A percentile compares a stretch with the other conserved stretches of the same genome.
These are phyloP conservation scores for Mus spicilegus DNA, from an alignment of 2,113 vertebrate genomes.

Conservation along the genomic window DNA sequence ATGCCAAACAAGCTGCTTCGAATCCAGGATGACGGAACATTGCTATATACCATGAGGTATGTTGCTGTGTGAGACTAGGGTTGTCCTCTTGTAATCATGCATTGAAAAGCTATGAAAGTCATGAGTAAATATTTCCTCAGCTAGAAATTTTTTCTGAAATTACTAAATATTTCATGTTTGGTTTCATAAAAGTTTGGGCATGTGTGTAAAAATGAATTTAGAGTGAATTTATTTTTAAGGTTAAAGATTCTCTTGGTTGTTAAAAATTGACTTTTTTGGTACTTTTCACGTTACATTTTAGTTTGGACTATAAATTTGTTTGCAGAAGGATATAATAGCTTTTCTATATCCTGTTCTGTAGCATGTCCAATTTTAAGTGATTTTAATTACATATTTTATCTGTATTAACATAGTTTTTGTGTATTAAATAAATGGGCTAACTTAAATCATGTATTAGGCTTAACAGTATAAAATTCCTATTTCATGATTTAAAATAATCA, in stretches of 20 bases:
- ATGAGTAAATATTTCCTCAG: neutral
- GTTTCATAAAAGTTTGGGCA: neutral
- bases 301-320: conserved; percentile 24
- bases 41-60: conserved; percentile 99
- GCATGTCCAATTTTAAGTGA: neutral
- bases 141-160: neutral
- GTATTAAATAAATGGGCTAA: neutral
- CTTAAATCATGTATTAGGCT: neutral
- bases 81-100: neutral
- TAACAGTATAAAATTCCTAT: neutral
- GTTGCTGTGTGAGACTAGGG: neutral
- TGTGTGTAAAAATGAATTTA: neutral
- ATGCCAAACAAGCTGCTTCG: conserved; percentile 99
- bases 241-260: conserved; percentile 1
- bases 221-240: conserved; percentile 26
- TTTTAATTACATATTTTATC: neutral
- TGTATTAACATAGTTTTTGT: neutral
- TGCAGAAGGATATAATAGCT: neutral
- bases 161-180: neutral
- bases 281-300: neutral
- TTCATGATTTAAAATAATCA: neutral
- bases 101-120: neutral
- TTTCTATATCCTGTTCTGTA: neutral
- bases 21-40: conserved; percentile 97
- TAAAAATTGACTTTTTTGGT: neutral